Evolutionary conservation across 64 coral and sea anemone genomes (phyloP).

Genomic region (Dendrophyllia cribrosa): DNA sequence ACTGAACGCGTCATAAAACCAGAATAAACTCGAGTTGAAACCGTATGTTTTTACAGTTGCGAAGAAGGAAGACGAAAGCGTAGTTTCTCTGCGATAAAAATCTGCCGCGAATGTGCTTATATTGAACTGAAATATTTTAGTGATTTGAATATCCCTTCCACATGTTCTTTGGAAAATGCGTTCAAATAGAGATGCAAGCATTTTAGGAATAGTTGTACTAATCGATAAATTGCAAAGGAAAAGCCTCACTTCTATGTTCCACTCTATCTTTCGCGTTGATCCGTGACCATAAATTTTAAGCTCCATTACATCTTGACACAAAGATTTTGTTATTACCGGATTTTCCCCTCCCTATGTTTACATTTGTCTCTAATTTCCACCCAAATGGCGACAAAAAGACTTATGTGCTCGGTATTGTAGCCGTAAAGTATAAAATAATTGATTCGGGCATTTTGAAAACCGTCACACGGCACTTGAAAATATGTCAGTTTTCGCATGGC

Average conservation of each 20-base stretch:
- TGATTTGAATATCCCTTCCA: neutral
- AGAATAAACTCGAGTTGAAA: neutral
- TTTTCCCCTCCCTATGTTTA: constrained; percentile 3
- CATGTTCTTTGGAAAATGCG: neutral
- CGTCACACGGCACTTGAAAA: neutral
- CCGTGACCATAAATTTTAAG: neutral
- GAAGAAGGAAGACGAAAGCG: neutral
- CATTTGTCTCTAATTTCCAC: neutral
- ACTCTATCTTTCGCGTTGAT: neutral
- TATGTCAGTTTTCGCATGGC: too few relatives aligned
- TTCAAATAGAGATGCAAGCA: neutral
- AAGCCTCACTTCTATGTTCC: neutral
- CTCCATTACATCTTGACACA: neutral
- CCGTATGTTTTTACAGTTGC: constrained; percentile 8
- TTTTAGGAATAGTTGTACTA: neutral
- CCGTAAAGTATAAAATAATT: neutral
- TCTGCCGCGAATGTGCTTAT: neutral
- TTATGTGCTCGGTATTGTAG: neutral
- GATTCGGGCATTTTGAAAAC: neutral
- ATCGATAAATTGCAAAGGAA: neutral
- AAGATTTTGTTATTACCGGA: neutral
- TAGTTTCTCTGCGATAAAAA: constrained; percentile 25
- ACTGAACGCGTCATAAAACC: neutral
- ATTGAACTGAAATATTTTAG: neutral
- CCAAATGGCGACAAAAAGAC: neutral